These are phyloP conservation scores for Meriones psammophilus DNA, from an alignment of 2,797 vertebrate species.

Conservation along the genomic window DNA sequence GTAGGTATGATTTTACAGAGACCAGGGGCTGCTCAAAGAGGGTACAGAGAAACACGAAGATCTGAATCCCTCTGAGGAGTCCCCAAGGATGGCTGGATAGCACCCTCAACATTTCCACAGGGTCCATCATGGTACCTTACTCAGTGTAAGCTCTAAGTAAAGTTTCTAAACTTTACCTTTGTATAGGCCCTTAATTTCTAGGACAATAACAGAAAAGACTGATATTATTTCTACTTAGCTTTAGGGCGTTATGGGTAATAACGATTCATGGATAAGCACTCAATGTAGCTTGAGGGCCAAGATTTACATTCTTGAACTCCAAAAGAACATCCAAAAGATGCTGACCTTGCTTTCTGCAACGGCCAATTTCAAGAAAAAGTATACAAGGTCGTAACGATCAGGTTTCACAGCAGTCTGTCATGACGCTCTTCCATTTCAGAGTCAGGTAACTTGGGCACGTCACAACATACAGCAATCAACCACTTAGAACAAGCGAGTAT, in stretches of 20 bases:
- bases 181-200: conserved; percentile 38
- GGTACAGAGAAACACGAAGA: background rate
- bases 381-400: conserved; percentile 4
- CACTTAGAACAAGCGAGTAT: conserved; percentile 31
- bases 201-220: conserved; percentile 25
- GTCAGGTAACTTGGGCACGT: conserved; percentile 37
- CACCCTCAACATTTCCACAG: background rate
- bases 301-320: conserved; percentile 19
- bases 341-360: conserved; percentile 26
- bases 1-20: conserved; percentile 25
- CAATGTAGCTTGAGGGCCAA: conserved; percentile 14
- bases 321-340: background rate
- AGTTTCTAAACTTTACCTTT: conserved; percentile 9
- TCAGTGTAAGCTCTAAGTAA: conserved; percentile 6
- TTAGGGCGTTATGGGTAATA: conserved; percentile 36
- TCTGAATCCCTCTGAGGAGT: background rate
- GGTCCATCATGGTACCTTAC: background rate
- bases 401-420: conserved; percentile 36
- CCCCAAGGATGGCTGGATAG: background rate
- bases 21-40: background rate
- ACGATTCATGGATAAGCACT: background rate
- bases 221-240: conserved; percentile 17
- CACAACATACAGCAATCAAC: background rate
- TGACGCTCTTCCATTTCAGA: conserved; percentile 19
- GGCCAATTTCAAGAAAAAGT: conserved; percentile 48